These are phyloP conservation scores for Porites lobata DNA, from an alignment of 92 coral and sea anemone genomes.

Conservation along the genomic window DNA sequence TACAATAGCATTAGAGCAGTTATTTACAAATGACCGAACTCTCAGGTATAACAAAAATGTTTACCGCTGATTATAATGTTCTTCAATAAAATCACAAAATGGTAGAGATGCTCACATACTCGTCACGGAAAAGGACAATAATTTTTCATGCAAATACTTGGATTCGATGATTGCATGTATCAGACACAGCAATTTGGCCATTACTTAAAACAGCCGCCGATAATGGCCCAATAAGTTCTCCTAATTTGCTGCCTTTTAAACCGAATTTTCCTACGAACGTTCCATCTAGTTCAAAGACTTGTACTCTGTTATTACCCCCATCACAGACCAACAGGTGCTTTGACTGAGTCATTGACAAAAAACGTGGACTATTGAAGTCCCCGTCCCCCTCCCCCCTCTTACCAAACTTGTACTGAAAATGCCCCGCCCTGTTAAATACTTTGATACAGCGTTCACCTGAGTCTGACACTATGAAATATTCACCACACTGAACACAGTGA, in stretches of 20 bases:
- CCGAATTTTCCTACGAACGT: neutral
- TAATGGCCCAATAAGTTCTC: neutral
- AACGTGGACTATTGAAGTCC: neutral
- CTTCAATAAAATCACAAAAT: no score
- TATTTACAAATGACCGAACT: no score
- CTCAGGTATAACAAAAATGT: no score
- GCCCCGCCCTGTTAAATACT: neutral
- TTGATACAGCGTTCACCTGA: neutral
- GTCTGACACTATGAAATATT: slow-evolving; percentile 1
- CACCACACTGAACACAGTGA: slow-evolving; percentile 2
- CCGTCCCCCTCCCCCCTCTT: neutral
- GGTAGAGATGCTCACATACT: no score
- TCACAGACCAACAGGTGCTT: slow-evolving; percentile 2
- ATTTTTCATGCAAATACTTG: neutral
- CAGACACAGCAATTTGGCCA: neutral
- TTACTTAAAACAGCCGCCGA: neutral
- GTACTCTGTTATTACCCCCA: neutral
- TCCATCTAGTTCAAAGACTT: neutral
- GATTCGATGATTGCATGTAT: neutral
- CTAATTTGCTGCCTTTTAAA: neutral
- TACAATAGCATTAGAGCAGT: no score
- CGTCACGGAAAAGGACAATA: no score
- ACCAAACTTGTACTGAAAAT: slow-evolving; percentile 1
- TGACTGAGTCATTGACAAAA: neutral
- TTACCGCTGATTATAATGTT: no score